phyloP scores from a whole-genome alignment of 30 jellyfish, hydroid and myxozoan genomes.

The Catostylus mosaicus region DNA sequence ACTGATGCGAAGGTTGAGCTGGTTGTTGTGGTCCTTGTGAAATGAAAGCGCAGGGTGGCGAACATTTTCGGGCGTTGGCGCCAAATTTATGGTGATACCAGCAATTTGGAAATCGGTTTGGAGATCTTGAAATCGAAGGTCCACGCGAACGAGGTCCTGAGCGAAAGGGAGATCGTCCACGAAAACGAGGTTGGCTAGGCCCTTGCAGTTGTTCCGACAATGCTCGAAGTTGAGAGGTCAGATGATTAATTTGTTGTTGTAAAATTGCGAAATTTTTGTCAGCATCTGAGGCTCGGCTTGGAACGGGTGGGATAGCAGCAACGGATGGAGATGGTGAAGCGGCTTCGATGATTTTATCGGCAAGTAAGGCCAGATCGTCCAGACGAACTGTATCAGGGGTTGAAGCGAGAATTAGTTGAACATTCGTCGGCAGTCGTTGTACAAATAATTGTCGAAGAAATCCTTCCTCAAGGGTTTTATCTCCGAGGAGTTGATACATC shows the following conservation, averaged over 20 bases:
- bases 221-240: background rate
- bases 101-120: background rate
- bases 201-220: background rate
- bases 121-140: background rate
- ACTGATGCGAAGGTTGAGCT: background rate
- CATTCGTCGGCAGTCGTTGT: constrained; percentile 50
- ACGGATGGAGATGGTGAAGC: background rate
- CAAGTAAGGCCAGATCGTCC: constrained; percentile 14
- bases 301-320: background rate
- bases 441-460: constrained; percentile 19
- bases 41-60: constrained; percentile 46
- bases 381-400: constrained; percentile 12
- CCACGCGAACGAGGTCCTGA: background rate
- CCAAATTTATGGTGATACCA: constrained; percentile 17
- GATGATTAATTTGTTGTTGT: background rate
- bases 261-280: background rate
- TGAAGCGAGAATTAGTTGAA: constrained; percentile 43
- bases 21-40: too few relatives aligned
- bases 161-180: constrained; percentile 1
- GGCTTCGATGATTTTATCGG: constrained; percentile 25
- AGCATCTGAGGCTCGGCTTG: background rate
- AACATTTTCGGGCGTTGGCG: constrained; percentile 16
- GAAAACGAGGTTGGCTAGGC: background rate
- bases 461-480: constrained; percentile 20
- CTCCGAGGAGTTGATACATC: constrained; percentile 44